Evolutionary conservation across 2,888 invertebrate species (phyloP), one percentile per base, ranked within the genome.

Genomic region (Nesidiocoris tenuis): DNA sequence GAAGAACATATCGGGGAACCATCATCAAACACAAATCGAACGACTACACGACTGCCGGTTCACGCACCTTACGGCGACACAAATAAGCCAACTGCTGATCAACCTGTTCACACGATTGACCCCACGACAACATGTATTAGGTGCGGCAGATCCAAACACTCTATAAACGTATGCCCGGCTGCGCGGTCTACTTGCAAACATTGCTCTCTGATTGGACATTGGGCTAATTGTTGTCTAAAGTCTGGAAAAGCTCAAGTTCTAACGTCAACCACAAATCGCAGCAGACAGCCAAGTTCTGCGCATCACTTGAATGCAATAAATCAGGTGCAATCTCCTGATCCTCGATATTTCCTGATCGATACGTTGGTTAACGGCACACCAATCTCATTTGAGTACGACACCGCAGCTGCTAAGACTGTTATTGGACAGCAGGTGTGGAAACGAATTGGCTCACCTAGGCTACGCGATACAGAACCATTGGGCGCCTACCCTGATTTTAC

Each of bases 301-400:
- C n/a, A n/a, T n/a, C n/a, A n/a, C 5, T 18, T 9, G 19, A 19
- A 18, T 61, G 7, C 9, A n/a, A 61, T 19, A 18, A 17, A 9
- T n/a, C n/a, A n/a, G n/a, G n/a, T n/a, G 19, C 17, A n/a, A 3
- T 61, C 7, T n/a, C n/a, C n/a, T n/a, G n/a, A n/a, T n/a, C n/a
- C n/a, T n/a, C n/a, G n/a, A n/a, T n/a, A n/a, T n/a, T n/a, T n/a
- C n/a, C n/a, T n/a, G n/a, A n/a, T n/a, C n/a, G n/a, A n/a, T n/a
- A n/a, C n/a, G n/a, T n/a, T n/a, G n/a, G n/a, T n/a, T n/a, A 61
- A 61, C n/a, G 19, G 19, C n/a, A 17, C 17, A 9, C 17, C 71
- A 25, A 56, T 64, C 25, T 70, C 76, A n/a, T 77, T 77, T 75
- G 71, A 77, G 18, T 77, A 71, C 18, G 77, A 77, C 25, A 70